Conservation (phyloP, 1,140 invertebrate genomes). For the Atta colombica region DNA sequence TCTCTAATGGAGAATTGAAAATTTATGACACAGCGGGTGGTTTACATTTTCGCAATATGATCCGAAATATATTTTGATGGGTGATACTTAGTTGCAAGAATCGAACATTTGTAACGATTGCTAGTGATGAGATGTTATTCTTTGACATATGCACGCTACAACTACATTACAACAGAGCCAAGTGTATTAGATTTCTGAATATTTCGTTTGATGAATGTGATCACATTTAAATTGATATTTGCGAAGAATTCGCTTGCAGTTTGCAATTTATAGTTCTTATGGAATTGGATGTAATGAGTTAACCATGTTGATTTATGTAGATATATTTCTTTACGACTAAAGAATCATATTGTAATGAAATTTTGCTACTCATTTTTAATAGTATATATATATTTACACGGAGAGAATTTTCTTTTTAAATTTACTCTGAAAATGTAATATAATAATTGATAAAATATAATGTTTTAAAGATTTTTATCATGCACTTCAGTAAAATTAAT, state of each 20-base stretch:
- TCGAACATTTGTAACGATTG: conserved; percentile 37
- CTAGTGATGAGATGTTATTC: conserved; percentile 31
- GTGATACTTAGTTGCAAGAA: conserved; percentile 32
- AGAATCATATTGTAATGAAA: neutral
- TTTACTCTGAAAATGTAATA: no score
- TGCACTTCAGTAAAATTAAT: no score
- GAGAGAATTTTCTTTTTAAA: no score
- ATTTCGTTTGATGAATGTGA: conserved; percentile 6
- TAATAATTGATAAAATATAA: no score
- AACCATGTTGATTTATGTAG: neutral
- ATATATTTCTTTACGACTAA: neutral
- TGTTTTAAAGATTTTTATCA: no score
- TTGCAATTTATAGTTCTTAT: neutral
- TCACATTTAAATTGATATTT: conserved; percentile 1
- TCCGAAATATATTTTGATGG: conserved; percentile 32
- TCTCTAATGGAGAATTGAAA: conserved; percentile 37
- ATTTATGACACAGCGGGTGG: conserved; percentile 12
- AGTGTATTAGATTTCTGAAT: conserved; percentile 42
- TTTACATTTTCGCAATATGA: conserved; percentile 13
- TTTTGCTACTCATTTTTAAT: neutral
- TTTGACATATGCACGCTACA: conserved; percentile 38
- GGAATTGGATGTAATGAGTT: conserved; percentile 4
- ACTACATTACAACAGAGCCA: neutral
- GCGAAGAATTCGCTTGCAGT: neutral
- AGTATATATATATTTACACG: neutral